phyloP scores from a whole-genome alignment of 2,113 vertebrate species.

The Willisornis vidua region DNA sequence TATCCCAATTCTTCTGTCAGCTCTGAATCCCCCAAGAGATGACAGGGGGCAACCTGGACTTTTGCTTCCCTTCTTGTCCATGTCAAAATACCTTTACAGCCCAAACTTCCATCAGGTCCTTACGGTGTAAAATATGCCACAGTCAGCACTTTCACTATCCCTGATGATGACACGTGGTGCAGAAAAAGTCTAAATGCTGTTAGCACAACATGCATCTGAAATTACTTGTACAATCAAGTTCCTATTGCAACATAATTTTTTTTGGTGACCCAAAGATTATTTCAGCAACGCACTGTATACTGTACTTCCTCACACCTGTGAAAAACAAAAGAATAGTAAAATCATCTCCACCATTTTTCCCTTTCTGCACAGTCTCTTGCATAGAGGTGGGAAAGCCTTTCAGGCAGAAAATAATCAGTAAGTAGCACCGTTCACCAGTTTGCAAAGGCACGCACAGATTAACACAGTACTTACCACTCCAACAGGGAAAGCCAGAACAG shows the following conservation, averaged over 20 bases:
- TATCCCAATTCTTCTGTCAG: background rate
- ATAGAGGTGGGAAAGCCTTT: background rate
- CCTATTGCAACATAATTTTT: background rate
- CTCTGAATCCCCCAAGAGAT: background rate
- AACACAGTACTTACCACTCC: constrained; percentile 86
- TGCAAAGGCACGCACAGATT: background rate
- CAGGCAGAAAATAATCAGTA: background rate
- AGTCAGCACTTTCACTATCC: background rate
- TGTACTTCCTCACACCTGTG: background rate
- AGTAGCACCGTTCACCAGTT: background rate
- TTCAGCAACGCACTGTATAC: background rate
- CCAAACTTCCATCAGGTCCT: background rate
- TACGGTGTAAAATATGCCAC: background rate
- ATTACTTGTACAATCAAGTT: background rate
- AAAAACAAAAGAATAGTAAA: background rate
- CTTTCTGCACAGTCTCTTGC: background rate
- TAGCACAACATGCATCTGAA: background rate
- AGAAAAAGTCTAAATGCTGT: background rate
- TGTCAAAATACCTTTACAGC: background rate
- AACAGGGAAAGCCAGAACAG: constrained; percentile 93
- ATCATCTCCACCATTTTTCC: background rate
- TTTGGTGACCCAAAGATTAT: background rate
- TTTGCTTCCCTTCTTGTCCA: background rate
- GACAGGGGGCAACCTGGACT: background rate
- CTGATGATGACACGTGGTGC: background rate